Conservation (phyloP, 2,888 invertebrate species). For the Pachycephus smyrnensis region DNA sequence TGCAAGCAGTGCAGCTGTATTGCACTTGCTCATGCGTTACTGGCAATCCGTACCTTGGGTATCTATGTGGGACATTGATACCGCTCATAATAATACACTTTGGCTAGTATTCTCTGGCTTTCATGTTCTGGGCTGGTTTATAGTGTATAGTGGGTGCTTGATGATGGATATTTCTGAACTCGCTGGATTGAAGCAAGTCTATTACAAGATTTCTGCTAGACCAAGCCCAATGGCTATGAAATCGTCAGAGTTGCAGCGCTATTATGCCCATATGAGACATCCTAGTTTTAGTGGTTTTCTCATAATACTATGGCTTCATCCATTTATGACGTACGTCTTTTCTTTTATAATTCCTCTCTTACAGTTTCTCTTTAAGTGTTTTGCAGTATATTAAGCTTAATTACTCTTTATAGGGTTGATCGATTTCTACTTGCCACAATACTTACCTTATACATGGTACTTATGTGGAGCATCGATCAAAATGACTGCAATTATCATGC, state of each 20-base stretch:
- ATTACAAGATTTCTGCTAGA: slow-evolving; percentile 70
- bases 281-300: slow-evolving; percentile 73
- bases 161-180: slow-evolving; percentile 75
- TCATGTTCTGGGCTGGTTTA: slow-evolving; percentile 71
- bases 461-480: slow-evolving; percentile 73
- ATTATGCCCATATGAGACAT: slow-evolving; percentile 73
- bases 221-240: slow-evolving; percentile 70
- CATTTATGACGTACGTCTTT: slow-evolving; percentile 70
- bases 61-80: slow-evolving; percentile 71
- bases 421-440: slow-evolving; percentile 70
- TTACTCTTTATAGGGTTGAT: slow-evolving; percentile 68
- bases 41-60: slow-evolving; percentile 69
- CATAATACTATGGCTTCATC: slow-evolving; percentile 72
- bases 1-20: slow-evolving; percentile 57
- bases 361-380: neutral
- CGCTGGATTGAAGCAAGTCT: slow-evolving; percentile 74
- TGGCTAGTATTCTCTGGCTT: slow-evolving; percentile 69
- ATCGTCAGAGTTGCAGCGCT: slow-evolving; percentile 69
- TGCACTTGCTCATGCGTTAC: slow-evolving; percentile 68
- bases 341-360: neutral
- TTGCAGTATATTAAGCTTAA: slow-evolving; percentile 10
- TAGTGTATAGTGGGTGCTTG: slow-evolving; percentile 73
- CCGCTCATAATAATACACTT: slow-evolving; percentile 62
- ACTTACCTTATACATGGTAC: slow-evolving; percentile 72
- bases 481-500: slow-evolving; percentile 72